A percentile compares a stretch with the other conserved stretches of the same genome.
phyloP scores from a whole-genome alignment of 2,797 vertebrate genomes.

The Pelobates cultripes region DNA sequence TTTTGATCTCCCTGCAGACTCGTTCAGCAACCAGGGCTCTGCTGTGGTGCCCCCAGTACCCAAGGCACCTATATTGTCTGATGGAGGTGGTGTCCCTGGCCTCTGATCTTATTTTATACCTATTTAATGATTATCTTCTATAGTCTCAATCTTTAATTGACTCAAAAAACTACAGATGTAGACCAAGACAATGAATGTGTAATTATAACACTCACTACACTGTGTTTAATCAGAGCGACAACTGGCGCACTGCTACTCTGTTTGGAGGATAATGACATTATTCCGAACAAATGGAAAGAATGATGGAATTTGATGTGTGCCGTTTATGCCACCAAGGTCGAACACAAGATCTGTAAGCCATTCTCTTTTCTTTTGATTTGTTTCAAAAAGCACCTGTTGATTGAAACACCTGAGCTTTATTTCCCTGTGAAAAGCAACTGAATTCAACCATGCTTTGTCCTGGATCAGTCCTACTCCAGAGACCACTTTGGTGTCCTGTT shows the following conservation, averaged over 20 bases:
- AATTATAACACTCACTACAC: background rate
- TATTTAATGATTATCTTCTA: no score
- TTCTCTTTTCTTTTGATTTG: background rate
- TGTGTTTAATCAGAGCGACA: background rate
- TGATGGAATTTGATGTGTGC: background rate
- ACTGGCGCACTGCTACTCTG: background rate
- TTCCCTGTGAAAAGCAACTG: slow-evolving; percentile 35
- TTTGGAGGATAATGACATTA: background rate
- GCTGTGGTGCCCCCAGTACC: no score
- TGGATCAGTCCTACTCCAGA: slow-evolving; percentile 43
- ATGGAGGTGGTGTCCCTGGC: no score
- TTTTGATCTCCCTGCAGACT: no score
- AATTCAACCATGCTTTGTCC: slow-evolving; percentile 31
- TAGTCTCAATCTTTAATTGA: no score
- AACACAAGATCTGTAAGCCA: background rate
- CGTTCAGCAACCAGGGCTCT: no score
- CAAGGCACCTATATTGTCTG: no score
- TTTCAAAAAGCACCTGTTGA: slow-evolving; percentile 62
- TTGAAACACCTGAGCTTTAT: slow-evolving; percentile 58
- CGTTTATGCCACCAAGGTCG: slow-evolving; percentile 23
- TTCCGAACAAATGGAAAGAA: background rate
- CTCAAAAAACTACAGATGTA: no score
- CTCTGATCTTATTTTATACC: no score
- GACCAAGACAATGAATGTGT: no score
- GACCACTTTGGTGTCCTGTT: background rate